These are phyloP conservation scores for Acleris literana DNA, from an alignment of 2,888 invertebrate species.

Conservation along the genomic window DNA sequence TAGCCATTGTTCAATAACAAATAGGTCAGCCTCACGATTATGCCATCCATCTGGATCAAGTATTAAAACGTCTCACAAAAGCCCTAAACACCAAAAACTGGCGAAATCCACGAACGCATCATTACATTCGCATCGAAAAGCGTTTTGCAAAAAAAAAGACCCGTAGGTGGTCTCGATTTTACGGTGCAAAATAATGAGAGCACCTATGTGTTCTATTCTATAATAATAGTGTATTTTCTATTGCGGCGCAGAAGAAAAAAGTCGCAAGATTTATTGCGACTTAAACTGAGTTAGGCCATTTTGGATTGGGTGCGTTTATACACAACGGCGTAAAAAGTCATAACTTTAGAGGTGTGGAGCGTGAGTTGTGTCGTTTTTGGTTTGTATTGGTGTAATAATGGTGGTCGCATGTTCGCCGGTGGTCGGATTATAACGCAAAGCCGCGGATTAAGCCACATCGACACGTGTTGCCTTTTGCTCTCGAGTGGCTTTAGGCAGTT, in stretches of 20 bases:
- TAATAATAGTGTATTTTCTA: constrained; percentile 61
- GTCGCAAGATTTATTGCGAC: constrained; percentile 2
- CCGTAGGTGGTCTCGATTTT: constrained; percentile 78
- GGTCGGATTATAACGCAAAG: constrained; percentile 78
- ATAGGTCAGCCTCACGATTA: constrained; percentile 36
- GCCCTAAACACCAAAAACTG: constrained; percentile 60
- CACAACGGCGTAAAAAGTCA: background rate
- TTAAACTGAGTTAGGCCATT: constrained; percentile 7
- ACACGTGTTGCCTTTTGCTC: constrained; percentile 74
- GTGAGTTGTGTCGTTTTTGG: constrained; percentile 47
- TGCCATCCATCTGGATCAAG: constrained; percentile 11
- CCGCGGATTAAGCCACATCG: constrained; percentile 76
- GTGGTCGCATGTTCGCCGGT: constrained; percentile 64
- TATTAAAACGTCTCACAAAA: constrained; percentile 41
- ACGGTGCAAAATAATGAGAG: constrained; percentile 76
- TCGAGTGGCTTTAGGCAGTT: constrained; percentile 73
- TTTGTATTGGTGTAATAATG: constrained; percentile 72
- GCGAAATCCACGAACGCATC: constrained; percentile 78
- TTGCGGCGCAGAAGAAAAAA: background rate
- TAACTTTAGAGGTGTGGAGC: background rate
- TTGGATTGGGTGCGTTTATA: background rate
- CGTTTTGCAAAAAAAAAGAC: constrained; percentile 60
- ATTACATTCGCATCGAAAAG: constrained; percentile 72
- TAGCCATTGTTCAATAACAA: constrained; percentile 26
- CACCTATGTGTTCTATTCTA: constrained; percentile 71